phyloP scores from a whole-genome alignment of 2,888 invertebrate species.

The Drosophila austrosaltans region DNA sequence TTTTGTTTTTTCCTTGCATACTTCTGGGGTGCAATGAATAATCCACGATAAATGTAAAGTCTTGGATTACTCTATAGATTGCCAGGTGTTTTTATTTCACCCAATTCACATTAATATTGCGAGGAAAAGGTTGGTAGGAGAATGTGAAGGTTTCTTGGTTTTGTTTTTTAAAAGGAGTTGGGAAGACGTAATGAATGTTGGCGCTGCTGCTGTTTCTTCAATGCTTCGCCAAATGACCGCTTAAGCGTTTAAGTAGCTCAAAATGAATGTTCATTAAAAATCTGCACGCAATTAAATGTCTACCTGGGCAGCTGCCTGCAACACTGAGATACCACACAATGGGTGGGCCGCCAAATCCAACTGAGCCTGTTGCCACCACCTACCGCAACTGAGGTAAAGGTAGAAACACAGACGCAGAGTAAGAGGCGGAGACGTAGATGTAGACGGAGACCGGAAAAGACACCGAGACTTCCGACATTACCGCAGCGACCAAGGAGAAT shows the following conservation, averaged over 20 bases:
- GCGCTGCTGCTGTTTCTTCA: constrained; percentile 12
- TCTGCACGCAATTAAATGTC: constrained; percentile 43
- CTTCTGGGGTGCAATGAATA: background rate
- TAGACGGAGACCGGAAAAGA: background rate
- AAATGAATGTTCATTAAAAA: constrained; percentile 55
- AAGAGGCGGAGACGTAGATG: background rate
- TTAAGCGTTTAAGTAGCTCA: constrained; percentile 60
- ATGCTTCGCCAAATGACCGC: constrained; percentile 24
- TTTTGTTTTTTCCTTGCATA: background rate
- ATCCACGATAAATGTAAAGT: background rate
- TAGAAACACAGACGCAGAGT: background rate
- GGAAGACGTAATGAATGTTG: background rate
- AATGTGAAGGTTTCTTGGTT: background rate
- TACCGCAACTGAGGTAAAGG: background rate
- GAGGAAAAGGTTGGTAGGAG: constrained; percentile 12
- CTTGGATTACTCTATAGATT: background rate
- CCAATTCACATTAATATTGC: constrained; percentile 23
- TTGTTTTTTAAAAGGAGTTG: background rate
- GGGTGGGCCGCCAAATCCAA: constrained; percentile 9
- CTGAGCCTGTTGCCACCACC: background rate
- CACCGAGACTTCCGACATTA: background rate
- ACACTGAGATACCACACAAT: constrained; percentile 11
- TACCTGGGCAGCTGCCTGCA: constrained; percentile 9
- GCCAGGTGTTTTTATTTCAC: background rate
- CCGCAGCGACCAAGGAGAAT: constrained; percentile 1